Evolutionary conservation across 2,113 vertebrate genomes (phyloP).

Genomic region (Campylorhamphus procurvoides): DNA sequence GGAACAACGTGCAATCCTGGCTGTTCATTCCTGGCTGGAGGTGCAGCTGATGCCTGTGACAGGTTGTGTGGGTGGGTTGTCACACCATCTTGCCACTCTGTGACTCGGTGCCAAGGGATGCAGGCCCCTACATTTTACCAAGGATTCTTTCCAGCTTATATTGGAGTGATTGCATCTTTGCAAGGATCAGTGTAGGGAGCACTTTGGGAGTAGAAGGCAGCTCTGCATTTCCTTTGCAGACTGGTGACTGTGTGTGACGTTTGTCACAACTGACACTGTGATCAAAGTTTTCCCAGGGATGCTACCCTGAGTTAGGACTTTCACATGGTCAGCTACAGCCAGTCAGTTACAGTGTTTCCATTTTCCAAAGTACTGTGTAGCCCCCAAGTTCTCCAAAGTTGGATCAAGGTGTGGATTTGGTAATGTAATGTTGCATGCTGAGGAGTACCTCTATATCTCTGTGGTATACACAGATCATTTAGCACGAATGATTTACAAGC

Average conservation of each 20-base stretch:
- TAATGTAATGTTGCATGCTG: fast-evolving
- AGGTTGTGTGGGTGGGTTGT: neutral
- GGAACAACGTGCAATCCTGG: neutral
- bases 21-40: neutral
- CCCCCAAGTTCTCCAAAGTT: neutral
- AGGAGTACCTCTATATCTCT: neutral
- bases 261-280: neutral
- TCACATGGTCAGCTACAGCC: neutral
- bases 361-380: neutral
- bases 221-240: neutral
- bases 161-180: neutral
- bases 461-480: neutral
- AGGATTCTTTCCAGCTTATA: neutral
- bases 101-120: neutral
- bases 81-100: neutral
- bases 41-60: neutral
- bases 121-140: neutral
- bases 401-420: neutral
- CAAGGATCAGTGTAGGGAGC: neutral
- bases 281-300: neutral
- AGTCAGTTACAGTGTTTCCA: neutral
- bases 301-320: neutral
- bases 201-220: neutral
- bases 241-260: neutral
- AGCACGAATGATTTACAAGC: neutral